phyloP scores from a whole-genome alignment of 1,140 invertebrate species.

The Nebria ingens region DNA sequence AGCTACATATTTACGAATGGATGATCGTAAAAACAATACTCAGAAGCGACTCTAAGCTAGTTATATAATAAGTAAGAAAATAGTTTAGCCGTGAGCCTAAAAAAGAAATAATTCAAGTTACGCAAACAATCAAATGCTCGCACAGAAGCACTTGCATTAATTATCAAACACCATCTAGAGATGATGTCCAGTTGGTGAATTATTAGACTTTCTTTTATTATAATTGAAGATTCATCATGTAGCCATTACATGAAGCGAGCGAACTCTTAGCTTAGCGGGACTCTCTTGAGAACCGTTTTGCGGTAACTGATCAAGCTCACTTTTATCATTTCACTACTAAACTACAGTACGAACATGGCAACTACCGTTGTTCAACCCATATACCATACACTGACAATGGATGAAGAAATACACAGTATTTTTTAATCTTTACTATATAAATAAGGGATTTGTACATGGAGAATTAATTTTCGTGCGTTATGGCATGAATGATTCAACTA shows the following conservation, averaged over 20 bases:
- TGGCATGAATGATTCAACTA: neutral
- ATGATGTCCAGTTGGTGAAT: neutral
- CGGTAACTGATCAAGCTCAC: neutral
- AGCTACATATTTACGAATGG: no score
- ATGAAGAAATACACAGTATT: neutral
- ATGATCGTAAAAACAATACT: no score
- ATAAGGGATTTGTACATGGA: constrained; percentile 19
- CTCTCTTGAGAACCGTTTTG: neutral
- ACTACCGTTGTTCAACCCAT: neutral
- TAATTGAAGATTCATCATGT: neutral
- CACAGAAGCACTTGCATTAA: no score
- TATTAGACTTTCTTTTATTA: neutral
- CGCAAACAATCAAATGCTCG: no score
- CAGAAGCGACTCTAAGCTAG: no score
- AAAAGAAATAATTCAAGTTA: no score
- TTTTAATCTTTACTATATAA: constrained; percentile 18
- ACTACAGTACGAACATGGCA: neutral
- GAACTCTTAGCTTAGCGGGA: no score
- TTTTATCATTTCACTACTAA: neutral
- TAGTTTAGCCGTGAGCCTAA: no score
- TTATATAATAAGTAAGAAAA: no score
- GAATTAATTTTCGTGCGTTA: constrained; percentile 12
- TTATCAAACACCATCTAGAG: neutral
- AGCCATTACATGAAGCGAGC: no score
- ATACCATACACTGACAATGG: neutral